phyloP scores from a whole-genome alignment of 2,113 vertebrate genomes.

The Eulemur macaco region DNA sequence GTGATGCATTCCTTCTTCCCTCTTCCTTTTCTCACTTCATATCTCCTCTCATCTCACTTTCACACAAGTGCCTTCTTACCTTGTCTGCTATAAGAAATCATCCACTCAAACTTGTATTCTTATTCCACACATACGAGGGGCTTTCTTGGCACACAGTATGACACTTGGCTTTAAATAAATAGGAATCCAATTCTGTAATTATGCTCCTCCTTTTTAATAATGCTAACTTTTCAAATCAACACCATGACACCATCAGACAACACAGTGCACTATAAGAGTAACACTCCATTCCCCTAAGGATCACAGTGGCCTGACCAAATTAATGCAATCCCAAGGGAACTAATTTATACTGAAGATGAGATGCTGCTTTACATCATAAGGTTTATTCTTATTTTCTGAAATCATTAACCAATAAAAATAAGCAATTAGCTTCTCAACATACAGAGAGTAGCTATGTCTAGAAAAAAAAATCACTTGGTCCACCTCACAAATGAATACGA shows the following conservation, averaged over 20 bases:
- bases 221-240: constrained; percentile 1
- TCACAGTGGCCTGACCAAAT: not conserved
- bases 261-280: not conserved
- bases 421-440: not conserved
- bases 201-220: constrained; percentile 18
- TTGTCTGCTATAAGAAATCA: not conserved
- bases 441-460: not conserved
- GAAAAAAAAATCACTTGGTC: not conserved
- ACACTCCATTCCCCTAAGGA: not conserved
- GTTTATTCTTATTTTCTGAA: constrained; percentile 42
- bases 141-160: not conserved
- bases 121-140: not conserved
- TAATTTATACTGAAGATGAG: not conserved
- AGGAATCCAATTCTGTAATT: not conserved
- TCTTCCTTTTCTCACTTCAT: not conserved
- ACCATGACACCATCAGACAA: not conserved
- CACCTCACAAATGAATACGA: not conserved
- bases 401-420: constrained; percentile 42
- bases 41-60: not conserved
- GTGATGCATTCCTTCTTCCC: not conserved
- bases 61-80: not conserved
- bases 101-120: not conserved
- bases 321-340: not conserved
- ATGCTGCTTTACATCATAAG: not conserved
- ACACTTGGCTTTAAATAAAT: not conserved